Evolutionary conservation across 92 coral and sea anemone genomes (phyloP), one percentile per base, ranked within the genome.

Genomic region (Paragorgia papillata): DNA sequence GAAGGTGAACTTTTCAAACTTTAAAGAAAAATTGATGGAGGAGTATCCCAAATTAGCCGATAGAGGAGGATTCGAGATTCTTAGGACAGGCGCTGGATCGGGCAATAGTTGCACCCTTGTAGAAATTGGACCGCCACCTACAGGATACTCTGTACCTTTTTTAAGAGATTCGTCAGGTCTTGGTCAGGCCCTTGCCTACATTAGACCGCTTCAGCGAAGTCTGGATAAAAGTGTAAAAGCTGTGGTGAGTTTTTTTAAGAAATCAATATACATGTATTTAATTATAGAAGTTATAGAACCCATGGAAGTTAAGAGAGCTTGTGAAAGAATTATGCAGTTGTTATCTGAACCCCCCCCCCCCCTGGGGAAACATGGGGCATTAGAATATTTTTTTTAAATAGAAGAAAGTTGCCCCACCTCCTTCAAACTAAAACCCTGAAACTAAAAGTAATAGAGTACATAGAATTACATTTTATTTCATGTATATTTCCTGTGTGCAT

Each of bases 141-240:
- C 50, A 12, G 84, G 88, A 2, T 84, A 84, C 65, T 57, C 76
- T 70, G 82, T 83, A 5, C n/a, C n/a, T n/a, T n/a, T n/a, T n/a
- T n/a, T n/a, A n/a, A n/a, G n/a, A n/a, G n/a, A n/a, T n/a, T n/a
- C 88, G 80, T 63, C 88, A 43, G 84, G 80, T 28, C 61, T 79
- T 29, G 88, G 75, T 7, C 88, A 78, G 80, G 83, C 88, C 35
- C 53, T 84, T 31, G 81, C 76, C 66, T 84, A 77, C 29, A 32
- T 78, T 30, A 67, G 83, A 27, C 88, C 84, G 22, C 75, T 70
- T 48, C 88, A 84, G 57, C 74, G 41, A 77, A 62, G 77, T 70
- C 73, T 78, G 24, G 88, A 78, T 61, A 61, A 3, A 61, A 61
- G 40, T 61, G 67, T 61, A 31, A 5, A 29, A 9, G 18, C 0